phyloP scores from a whole-genome alignment of 23 tunicate genomes.

The Ascidia mentula region DNA sequence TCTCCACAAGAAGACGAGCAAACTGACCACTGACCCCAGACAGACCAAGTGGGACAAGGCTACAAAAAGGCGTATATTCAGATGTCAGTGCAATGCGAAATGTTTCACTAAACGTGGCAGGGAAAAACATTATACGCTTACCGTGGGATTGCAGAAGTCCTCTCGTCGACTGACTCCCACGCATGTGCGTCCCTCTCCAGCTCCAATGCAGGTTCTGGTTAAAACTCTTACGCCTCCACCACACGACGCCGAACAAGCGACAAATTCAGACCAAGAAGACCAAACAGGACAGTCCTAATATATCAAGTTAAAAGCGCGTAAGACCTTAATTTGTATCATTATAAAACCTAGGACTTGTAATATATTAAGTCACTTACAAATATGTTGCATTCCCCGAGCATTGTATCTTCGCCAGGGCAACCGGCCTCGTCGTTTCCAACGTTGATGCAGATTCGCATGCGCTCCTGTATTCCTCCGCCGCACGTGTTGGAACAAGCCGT shows the following conservation, averaged over 20 bases:
- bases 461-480: slow-evolving; percentile 57
- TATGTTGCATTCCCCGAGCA: slow-evolving; percentile 38
- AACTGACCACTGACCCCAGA: not conserved
- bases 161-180: slow-evolving; percentile 49
- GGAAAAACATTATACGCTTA: not conserved
- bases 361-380: slow-evolving; percentile 11
- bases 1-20: slow-evolving; percentile 53
- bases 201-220: slow-evolving; percentile 29
- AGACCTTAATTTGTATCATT: not conserved
- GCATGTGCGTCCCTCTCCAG: slow-evolving; percentile 19
- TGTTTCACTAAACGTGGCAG: not conserved
- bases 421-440: slow-evolving; percentile 66
- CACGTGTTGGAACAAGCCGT: slow-evolving; percentile 50
- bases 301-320: not conserved
- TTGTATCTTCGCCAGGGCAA: slow-evolving; percentile 42
- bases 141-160: slow-evolving; percentile 72
- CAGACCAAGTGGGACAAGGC: slow-evolving; percentile 29
- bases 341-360: not conserved
- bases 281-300: slow-evolving; percentile 45
- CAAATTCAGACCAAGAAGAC: slow-evolving; percentile 33
- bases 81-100: not conserved
- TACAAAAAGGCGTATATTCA: not conserved
- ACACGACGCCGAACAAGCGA: slow-evolving; percentile 36
- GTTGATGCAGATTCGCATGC: slow-evolving; percentile 58
- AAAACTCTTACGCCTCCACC: slow-evolving; percentile 35